A percentile compares a stretch with the other conserved stretches of the same genome.
Conservation (phyloP, 1,140 invertebrate species). For the Nephotettix cincticeps region DNA sequence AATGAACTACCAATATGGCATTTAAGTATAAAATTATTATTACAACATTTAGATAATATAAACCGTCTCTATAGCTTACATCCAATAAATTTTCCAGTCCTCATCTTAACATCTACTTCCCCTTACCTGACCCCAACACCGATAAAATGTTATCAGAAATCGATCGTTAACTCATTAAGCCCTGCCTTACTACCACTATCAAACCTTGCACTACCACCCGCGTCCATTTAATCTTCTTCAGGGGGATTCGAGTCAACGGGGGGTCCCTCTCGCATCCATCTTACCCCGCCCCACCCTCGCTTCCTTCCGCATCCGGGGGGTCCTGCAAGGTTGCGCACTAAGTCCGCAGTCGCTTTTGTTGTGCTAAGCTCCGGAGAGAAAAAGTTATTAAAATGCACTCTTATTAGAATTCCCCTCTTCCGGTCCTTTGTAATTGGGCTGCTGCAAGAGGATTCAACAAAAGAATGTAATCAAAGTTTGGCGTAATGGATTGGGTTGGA, state of each 20-base stretch:
- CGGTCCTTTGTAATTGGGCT: not conserved
- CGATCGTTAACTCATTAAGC: slow-evolving; percentile 32
- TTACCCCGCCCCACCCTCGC: not conserved
- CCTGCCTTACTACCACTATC: not conserved
- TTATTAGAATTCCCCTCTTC: not conserved
- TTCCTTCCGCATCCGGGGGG: not conserved
- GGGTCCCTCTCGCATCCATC: slow-evolving; percentile 21
- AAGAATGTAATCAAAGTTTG: too few species aligned
- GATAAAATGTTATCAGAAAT: slow-evolving; percentile 1
- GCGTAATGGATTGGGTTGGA: too few species aligned
- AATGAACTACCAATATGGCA: too few species aligned
- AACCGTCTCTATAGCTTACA: too few species aligned
- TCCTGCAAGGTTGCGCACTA: not conserved
- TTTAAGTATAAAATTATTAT: too few species aligned
- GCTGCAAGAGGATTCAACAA: too few species aligned
- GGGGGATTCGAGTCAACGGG: slow-evolving; percentile 5
- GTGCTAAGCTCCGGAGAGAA: not conserved
- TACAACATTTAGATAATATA: too few species aligned
- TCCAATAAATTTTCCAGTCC: too few species aligned
- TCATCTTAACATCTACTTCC: too few species aligned
- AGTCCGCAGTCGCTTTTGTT: not conserved
- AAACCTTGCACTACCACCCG: not conserved
- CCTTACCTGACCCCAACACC: not conserved
- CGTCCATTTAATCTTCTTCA: not conserved
- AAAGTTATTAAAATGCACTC: not conserved